A percentile compares a stretch with the other conserved stretches of the same genome.
Evolutionary conservation across 2,113 vertebrate species (phyloP).

Genomic region (Rhinogobius similis): DNA sequence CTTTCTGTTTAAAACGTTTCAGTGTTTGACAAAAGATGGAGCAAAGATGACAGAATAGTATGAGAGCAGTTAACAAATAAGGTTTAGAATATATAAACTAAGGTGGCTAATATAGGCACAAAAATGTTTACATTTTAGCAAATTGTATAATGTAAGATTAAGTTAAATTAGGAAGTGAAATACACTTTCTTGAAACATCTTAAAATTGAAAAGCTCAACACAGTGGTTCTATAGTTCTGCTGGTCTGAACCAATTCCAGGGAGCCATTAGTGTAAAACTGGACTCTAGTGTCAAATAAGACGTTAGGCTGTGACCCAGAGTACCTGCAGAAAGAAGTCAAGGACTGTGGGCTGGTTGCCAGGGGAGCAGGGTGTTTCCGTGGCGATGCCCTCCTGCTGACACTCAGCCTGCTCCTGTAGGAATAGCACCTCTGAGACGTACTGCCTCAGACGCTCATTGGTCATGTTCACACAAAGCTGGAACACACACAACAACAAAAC

Average conservation of each 20-base stretch:
- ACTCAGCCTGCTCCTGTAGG: conserved; percentile 90
- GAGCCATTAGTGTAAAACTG: not conserved
- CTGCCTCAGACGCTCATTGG: conserved; percentile 91
- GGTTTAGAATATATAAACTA: not conserved
- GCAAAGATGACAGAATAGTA: not conserved
- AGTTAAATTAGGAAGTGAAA: not conserved
- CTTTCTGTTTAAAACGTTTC: not conserved
- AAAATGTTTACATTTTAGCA: not conserved
- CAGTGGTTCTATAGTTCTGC: not conserved
- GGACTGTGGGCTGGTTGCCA: conserved; percentile 80
- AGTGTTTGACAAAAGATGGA: not conserved
- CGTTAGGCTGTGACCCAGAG: not conserved
- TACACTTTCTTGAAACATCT: not conserved
- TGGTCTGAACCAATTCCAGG: not conserved
- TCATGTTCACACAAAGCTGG: conserved; percentile 96
- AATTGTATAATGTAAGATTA: not conserved
- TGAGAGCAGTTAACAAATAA: not conserved
- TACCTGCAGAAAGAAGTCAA: conserved; percentile 98
- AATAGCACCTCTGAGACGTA: conserved; percentile 90
- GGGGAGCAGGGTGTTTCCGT: conserved; percentile 87
- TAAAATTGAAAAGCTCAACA: conserved; percentile 14
- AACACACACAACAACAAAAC: conserved; percentile 38
- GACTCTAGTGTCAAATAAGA: not conserved
- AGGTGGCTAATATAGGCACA: not conserved
- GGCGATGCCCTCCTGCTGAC: conserved; percentile 90